Evolutionary conservation across 2,797 vertebrate species (phyloP), one percentile per base, ranked within the genome.

Genomic region (Sebastes itinus): DNA sequence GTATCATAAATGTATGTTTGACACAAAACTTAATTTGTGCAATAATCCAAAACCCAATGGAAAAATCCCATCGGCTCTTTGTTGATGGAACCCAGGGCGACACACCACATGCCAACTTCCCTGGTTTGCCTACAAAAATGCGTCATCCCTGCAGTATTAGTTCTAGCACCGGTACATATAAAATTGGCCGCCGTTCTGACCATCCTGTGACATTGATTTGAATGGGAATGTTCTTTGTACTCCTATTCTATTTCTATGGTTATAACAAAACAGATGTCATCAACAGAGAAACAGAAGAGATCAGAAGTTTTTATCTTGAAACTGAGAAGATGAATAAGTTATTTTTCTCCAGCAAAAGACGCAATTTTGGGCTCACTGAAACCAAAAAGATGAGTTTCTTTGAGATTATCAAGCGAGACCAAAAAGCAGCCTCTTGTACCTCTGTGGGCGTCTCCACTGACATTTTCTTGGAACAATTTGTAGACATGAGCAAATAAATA

Each of bases 401-500:
- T 14, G 22, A 49, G 46, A 28, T 38, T 2, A 56, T 32, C n/a
- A 23, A 14, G 14, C 4, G 20, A 42, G 23, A 49, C 20, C 59
- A 22, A 63, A 70, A 67, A 7, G 11, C 22, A 23, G 2, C 7
- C 49, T 59, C 56, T 66, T 65, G 5, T 23, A 13, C 20, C 8
- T 27, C 9, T 1, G 18, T 5, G 27, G 18, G 30, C 62, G 18
- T 1, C 56, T 62, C 38, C 12, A 1, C 42, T 25, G 28, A 2
- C n/a, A 11, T 16, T 72, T 73, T 71, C 33, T 64, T 28, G 2
- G 2, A 35, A 59, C 23, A 63, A 75, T 27, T 67, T 42, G 32
- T 70, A 78, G 55, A 75, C 28, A 74, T 2, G 0, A 86, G 28
- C 42, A 87, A 88, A 92, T 91, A 90, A 90, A 90, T 89, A 89